Evolutionary conservation across 2,888 invertebrate species (phyloP).

Genomic region (Galeruca laticollis): DNA sequence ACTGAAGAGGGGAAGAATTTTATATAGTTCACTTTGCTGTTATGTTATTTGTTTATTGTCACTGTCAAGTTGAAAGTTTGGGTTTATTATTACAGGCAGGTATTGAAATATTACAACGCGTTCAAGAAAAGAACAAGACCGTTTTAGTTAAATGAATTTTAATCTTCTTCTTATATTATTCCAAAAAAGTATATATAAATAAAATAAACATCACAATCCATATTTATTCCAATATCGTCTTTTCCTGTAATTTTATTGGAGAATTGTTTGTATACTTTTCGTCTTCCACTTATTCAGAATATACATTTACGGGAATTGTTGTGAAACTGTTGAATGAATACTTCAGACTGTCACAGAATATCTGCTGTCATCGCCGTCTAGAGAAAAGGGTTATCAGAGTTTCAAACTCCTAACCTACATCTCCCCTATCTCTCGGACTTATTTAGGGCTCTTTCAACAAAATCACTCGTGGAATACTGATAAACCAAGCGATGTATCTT

Average conservation of each 20-base stretch:
- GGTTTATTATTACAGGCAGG: too few species aligned
- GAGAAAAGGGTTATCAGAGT: conserved; percentile 32
- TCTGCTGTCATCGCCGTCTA: conserved; percentile 23
- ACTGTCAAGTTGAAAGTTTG: too few species aligned
- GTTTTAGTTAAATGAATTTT: too few species aligned
- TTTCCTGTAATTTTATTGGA: neutral
- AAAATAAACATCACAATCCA: neutral
- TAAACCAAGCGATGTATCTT: conserved; percentile 22
- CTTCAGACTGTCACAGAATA: conserved; percentile 21
- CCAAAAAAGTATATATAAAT: too few species aligned
- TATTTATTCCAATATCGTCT: neutral
- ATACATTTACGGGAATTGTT: neutral
- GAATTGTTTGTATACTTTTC: neutral
- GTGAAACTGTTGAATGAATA: conserved; percentile 25
- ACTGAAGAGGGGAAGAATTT: too few species aligned
- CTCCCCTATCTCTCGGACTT: conserved; percentile 16
- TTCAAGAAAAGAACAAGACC: too few species aligned
- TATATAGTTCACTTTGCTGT: too few species aligned
- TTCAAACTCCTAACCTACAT: conserved; percentile 25
- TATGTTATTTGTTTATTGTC: too few species aligned
- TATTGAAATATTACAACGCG: too few species aligned
- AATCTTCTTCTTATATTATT: neutral
- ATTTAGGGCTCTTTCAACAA: conserved; percentile 16
- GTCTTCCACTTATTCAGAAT: neutral
- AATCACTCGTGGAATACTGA: conserved; percentile 32